These are phyloP conservation scores for Tribolium castaneum DNA, from an alignment of 1,140 invertebrate species.

Conservation along the genomic window DNA sequence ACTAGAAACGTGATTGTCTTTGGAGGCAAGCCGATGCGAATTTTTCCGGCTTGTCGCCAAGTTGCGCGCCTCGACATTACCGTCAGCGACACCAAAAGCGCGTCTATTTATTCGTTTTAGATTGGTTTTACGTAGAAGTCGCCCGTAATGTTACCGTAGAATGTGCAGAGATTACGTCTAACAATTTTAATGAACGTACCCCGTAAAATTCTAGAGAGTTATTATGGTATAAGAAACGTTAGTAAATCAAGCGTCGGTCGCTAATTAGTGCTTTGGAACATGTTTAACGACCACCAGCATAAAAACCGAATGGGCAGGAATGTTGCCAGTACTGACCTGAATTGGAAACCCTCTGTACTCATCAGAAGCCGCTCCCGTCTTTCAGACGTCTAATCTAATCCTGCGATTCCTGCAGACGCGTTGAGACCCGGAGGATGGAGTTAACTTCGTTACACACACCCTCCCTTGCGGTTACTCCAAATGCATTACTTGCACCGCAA, in stretches of 20 bases:
- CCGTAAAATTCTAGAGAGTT: constrained; percentile 15
- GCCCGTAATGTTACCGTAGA: neutral
- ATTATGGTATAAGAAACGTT: constrained; percentile 33
- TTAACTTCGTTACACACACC: constrained; percentile 31
- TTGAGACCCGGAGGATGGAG: constrained; percentile 11
- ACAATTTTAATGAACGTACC: constrained; percentile 32
- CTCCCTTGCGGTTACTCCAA: constrained; percentile 32
- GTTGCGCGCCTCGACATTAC: too few relatives aligned
- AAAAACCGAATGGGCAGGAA: neutral
- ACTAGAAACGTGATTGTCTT: too few relatives aligned
- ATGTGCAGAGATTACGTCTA: constrained; percentile 16
- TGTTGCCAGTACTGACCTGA: constrained; percentile 11
- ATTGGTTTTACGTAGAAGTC: neutral
- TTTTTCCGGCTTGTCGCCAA: too few relatives aligned
- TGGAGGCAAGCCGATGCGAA: too few relatives aligned
- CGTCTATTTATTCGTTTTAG: neutral
- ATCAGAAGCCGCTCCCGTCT: constrained; percentile 28
- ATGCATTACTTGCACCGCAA: constrained; percentile 31
- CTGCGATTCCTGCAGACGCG: neutral
- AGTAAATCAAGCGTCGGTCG: constrained; percentile 15
- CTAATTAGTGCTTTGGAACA: constrained; percentile 23
- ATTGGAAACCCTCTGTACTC: neutral
- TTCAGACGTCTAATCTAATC: constrained; percentile 37
- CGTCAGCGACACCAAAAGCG: neutral
- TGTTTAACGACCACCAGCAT: constrained; percentile 20